These are phyloP conservation scores for Tiliacea aurago DNA, from an alignment of 2,888 invertebrate genomes.

Conservation along the genomic window DNA sequence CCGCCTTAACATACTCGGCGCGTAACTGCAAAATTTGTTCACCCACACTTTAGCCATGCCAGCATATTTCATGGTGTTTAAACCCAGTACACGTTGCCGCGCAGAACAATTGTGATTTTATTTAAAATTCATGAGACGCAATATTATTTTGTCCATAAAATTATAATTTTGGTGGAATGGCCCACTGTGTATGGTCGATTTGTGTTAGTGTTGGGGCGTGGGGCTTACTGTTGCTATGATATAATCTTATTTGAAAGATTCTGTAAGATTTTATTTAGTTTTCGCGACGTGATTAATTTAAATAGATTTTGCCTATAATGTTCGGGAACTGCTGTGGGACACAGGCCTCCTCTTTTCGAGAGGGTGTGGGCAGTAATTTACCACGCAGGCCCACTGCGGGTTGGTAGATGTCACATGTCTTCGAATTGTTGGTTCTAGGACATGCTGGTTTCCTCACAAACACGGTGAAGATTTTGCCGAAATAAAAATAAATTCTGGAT, in stretches of 20 bases:
- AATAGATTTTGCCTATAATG: no score
- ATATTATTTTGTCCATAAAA: conserved; percentile 73
- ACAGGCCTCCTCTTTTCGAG: no score
- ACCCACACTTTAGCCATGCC: conserved; percentile 59
- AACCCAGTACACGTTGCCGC: conserved; percentile 76
- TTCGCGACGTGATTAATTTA: background rate
- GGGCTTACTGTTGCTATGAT: conserved; percentile 7
- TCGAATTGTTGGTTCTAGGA: no score
- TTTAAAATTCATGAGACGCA: conserved; percentile 83
- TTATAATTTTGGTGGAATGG: conserved; percentile 64
- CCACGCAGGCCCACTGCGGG: no score
- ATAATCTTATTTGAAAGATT: conserved; percentile 9
- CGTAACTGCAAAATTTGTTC: conserved; percentile 63
- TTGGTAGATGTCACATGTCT: no score
- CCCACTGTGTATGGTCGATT: conserved; percentile 60
- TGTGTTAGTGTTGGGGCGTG: conserved; percentile 40
- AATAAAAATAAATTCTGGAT: background rate
- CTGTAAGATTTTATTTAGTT: conserved; percentile 1
- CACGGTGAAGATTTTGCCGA: no score
- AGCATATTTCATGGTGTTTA: conserved; percentile 72
- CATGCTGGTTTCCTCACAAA: no score
- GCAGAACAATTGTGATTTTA: conserved; percentile 79
- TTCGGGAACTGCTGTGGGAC: no score
- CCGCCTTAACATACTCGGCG: conserved; percentile 52
- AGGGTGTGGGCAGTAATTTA: no score